Conservation (phyloP, 2,113 vertebrate species). For the Semnornis frantzii region DNA sequence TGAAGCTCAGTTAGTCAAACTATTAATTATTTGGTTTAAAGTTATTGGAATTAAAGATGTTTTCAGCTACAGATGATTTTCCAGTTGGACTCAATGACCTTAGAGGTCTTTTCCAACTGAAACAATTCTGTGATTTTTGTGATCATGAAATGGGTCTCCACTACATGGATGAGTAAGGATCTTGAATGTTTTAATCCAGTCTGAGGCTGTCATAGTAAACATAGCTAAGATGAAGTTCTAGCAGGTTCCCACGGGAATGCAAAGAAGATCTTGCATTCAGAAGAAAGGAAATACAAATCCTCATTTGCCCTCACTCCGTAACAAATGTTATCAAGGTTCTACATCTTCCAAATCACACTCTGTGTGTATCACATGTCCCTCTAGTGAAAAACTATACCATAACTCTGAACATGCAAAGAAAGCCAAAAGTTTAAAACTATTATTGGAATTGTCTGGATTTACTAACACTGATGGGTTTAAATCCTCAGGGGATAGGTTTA, state of each 20-base stretch:
- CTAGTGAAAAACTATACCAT: neutral
- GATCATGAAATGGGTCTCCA: conserved; percentile 1
- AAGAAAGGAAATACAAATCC: conserved; percentile 29
- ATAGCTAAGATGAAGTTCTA: neutral
- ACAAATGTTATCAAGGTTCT: neutral
- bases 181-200: neutral
- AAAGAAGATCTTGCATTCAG: neutral
- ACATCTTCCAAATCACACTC: neutral
- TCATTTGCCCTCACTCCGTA: conserved; percentile 2
- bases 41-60: conserved; percentile 32
- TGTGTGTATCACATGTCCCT: neutral
- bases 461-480: conserved; percentile 4
- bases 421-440: neutral
- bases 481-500: neutral
- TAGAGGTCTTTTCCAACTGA: no score
- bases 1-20: conserved; percentile 26
- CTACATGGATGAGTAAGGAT: neutral
- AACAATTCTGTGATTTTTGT: neutral
- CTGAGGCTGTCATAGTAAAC: neutral
- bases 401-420: neutral
- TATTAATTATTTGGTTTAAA: conserved; percentile 50
- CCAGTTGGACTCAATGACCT: no score
- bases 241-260: neutral
- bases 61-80: conserved; percentile 12
- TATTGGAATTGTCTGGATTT: neutral